phyloP scores from a whole-genome alignment of 2,797 vertebrate genomes.

The Xiphophorus birchmanni region DNA sequence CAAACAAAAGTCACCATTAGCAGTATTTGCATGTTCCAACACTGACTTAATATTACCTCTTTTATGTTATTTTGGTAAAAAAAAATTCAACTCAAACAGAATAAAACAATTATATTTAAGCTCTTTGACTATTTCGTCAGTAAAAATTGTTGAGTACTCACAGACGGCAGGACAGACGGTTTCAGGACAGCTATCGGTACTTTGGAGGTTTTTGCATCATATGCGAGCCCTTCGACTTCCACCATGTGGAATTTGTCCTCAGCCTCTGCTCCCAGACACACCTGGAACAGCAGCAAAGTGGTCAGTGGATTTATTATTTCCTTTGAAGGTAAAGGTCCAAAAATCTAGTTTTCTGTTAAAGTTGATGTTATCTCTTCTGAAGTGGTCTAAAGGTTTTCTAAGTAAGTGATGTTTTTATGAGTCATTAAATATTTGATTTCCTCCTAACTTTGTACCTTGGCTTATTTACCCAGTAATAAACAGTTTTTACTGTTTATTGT shows the following conservation, averaged over 20 bases:
- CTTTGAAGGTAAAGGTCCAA: not conserved
- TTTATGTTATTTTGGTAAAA: not conserved
- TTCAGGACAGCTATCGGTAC: conserved; percentile 82
- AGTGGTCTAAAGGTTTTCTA: not conserved
- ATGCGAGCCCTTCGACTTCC: conserved; percentile 82
- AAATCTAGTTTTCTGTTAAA: not conserved
- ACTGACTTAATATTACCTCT: not conserved
- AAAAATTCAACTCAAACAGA: not conserved
- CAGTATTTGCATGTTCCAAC: not conserved
- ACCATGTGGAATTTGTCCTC: conserved; percentile 84
- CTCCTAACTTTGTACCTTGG: not conserved
- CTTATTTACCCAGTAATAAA: not conserved
- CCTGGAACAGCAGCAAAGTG: conserved; percentile 62
- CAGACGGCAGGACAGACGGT: conserved; percentile 82
- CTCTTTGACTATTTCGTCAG: not conserved
- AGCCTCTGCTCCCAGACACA: conserved; percentile 83
- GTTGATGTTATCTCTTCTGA: not conserved
- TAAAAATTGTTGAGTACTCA: conserved; percentile 60
- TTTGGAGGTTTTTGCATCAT: conserved; percentile 80
- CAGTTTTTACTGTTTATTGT: not conserved
- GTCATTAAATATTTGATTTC: not conserved
- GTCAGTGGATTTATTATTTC: not conserved
- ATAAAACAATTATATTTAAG: not conserved
- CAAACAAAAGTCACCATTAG: not conserved
- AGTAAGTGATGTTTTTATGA: not conserved